Evolutionary conservation across 2,888 invertebrate genomes (phyloP), one percentile per base, ranked within the genome.

Genomic region (Drosophila antonietae): DNA sequence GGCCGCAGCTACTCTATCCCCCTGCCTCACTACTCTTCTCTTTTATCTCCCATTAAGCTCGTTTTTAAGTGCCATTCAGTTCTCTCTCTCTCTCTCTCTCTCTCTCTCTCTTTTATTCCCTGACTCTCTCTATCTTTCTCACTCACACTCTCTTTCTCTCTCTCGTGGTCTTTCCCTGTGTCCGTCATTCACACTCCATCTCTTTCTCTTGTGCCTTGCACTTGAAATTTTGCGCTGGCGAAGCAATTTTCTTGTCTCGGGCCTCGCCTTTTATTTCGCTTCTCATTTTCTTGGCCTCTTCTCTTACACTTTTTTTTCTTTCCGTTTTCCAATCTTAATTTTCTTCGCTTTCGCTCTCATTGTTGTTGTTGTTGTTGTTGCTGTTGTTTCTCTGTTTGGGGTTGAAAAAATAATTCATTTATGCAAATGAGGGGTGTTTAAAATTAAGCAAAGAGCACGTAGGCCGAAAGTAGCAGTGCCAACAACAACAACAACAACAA

Each of bases 391-490:
- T 18, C 55, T 59, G 49, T 81, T 87, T 84, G 90, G 90, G 90
- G 90, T 90, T 89, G 88, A 87, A 90, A 78, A 90, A 89, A 89
- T 89, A 90, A 89, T 90, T 90, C 91, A 89, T 89, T 89, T 89
- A 89, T 89, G 89, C 88, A 90, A 89, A 89, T 90, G 89, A 89
- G 90, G 84, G 90, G 90, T 89, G 90, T 90, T 83, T 88, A 91
- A 79, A 90, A 80, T 89, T 83, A 90, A 80, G 75, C 84, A 79
- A 90, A 90, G 84, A 87, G 86, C 86, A 87, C 86, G 86, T 87
- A 87, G 86, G 82, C 90, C 78, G 69, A 86, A 80, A 86, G 87
- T 88, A 72, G 80, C 84, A 75, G 68, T 72, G 63, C 68, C 59
- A 72, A 20, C 35, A 55, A 23, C 57, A 73, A 43, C 52, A 55